These are phyloP conservation scores for Acanthornis magna DNA, from an alignment of 2,797 vertebrate species.

Conservation along the genomic window DNA sequence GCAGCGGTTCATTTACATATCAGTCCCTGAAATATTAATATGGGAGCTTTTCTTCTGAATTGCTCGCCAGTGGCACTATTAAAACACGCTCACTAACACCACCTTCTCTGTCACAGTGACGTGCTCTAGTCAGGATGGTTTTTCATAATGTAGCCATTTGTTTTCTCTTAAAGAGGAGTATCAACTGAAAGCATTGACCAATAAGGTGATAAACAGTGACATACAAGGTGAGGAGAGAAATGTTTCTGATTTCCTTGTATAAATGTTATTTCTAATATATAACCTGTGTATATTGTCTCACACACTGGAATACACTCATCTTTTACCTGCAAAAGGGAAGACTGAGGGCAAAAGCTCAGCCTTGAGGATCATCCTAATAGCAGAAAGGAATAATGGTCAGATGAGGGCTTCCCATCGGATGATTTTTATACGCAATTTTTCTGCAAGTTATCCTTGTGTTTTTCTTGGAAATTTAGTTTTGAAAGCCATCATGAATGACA, in stretches of 20 bases:
- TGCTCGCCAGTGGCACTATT: neutral
- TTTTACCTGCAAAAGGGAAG: neutral
- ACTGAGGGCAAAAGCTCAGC: neutral
- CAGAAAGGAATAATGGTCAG: neutral
- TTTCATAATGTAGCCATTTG: neutral
- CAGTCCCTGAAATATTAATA: constrained; percentile 3
- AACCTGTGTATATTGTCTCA: neutral
- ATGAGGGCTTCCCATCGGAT: neutral
- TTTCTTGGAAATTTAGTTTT: neutral
- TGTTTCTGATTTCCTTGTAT: neutral
- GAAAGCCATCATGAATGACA: neutral
- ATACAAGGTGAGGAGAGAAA: neutral
- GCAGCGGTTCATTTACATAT: neutral
- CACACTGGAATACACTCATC: neutral
- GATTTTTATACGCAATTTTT: neutral
- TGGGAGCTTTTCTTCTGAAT: neutral
- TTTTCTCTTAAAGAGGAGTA: neutral
- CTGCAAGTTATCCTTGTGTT: neutral
- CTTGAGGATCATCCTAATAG: neutral
- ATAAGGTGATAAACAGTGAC: neutral
- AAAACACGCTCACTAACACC: neutral
- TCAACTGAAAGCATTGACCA: neutral
- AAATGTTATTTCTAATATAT: neutral
- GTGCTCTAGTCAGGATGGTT: neutral
- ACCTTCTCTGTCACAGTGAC: neutral